A percentile compares a stretch with the other conserved stretches of the same genome.
Evolutionary conservation across 1,140 invertebrate species (phyloP).

Genomic region (Penaeus japonicus): DNA sequence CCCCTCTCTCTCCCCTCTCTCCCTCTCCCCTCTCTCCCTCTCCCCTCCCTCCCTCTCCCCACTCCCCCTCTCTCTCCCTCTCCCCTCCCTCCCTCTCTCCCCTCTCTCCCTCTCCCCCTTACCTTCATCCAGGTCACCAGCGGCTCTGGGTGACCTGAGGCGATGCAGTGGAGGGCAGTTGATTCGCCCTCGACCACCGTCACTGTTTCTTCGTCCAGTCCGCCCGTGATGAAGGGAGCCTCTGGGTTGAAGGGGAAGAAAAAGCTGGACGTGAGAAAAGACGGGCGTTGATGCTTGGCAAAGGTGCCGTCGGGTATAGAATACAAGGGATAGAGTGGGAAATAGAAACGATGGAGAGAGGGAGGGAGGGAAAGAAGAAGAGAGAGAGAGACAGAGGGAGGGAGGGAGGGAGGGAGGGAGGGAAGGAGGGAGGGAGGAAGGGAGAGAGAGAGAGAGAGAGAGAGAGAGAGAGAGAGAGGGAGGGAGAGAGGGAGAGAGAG

Average conservation of each 20-base stretch:
- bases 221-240: slow-evolving; percentile 41
- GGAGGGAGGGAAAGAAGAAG: not conserved
- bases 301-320: too few species aligned
- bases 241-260: slow-evolving; percentile 23
- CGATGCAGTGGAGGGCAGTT: slow-evolving; percentile 65
- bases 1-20: too few species aligned
- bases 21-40: too few species aligned
- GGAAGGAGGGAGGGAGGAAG: too few species aligned
- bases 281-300: too few species aligned
- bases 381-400: not conserved
- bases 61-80: too few species aligned
- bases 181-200: slow-evolving; percentile 43
- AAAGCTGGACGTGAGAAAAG: too few species aligned
- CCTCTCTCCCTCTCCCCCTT: too few species aligned
- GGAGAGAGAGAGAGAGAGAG: not conserved
- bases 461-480: too few species aligned
- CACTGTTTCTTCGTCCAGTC: not conserved
- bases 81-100: too few species aligned
- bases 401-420: not conserved
- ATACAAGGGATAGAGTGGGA: not conserved
- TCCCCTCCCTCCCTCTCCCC: too few species aligned
- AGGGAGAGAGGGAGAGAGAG: not conserved
- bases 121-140: slow-evolving; percentile 65
- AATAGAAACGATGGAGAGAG: not conserved
- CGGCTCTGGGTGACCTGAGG: slow-evolving; percentile 66